phyloP scores from a whole-genome alignment of 2,888 invertebrate genomes.

The Eupithecia subumbrata region DNA sequence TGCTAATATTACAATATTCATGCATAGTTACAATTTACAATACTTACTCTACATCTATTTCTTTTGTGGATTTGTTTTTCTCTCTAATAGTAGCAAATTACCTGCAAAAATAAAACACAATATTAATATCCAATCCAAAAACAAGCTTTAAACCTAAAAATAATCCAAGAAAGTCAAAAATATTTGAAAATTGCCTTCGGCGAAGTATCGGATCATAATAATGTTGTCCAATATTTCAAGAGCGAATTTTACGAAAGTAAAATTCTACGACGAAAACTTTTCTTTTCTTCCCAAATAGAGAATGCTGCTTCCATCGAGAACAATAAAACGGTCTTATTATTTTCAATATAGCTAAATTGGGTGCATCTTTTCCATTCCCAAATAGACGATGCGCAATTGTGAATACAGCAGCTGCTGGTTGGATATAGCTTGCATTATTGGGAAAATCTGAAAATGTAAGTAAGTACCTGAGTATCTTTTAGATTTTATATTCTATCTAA shows the following conservation, averaged over 20 bases:
- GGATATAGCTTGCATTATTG: slow-evolving; percentile 1
- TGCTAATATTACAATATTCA: not conserved
- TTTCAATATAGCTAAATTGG: slow-evolving; percentile 62
- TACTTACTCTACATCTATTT: not conserved
- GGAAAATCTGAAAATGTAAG: not conserved
- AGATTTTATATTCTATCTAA: not conserved
- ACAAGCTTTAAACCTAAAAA: not conserved
- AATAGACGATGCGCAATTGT: slow-evolving; percentile 25
- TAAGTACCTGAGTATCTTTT: not conserved
- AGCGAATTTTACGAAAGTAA: slow-evolving; percentile 11
- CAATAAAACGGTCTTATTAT: slow-evolving; percentile 49
- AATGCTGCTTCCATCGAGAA: slow-evolving; percentile 30
- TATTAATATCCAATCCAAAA: not conserved
- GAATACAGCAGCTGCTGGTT: slow-evolving; percentile 24
- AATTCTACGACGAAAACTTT: slow-evolving; percentile 35
- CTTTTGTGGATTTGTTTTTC: not conserved
- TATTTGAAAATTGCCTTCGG: not conserved
- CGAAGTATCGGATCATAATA: not conserved
- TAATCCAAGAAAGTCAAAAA: not conserved
- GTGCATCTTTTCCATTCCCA: slow-evolving; percentile 46
- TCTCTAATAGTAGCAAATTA: not conserved
- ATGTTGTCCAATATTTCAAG: slow-evolving; percentile 12
- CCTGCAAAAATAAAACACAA: slow-evolving; percentile 1
- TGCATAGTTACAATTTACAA: not conserved
- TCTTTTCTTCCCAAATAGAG: slow-evolving; percentile 43